A percentile compares a stretch with the other conserved stretches of the same genome.
These are phyloP conservation scores for Dromiciops gliroides DNA, from an alignment of 2,113 vertebrate species.

Conservation along the genomic window DNA sequence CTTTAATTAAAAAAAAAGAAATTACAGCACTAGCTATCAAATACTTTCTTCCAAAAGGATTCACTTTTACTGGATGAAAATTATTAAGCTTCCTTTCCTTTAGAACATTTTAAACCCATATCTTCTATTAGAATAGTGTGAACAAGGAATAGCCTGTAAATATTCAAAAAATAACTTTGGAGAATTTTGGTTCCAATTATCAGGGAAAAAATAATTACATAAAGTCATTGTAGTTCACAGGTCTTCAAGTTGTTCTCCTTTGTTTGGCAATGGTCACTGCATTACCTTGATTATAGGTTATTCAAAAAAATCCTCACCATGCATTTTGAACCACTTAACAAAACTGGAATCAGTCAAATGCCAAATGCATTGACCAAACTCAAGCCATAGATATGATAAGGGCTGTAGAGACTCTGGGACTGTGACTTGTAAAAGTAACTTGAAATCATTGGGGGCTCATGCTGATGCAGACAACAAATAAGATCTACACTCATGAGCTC, in stretches of 20 bases:
- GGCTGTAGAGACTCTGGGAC: neutral
- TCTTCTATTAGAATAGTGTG: neutral
- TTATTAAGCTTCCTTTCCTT: conserved; percentile 2
- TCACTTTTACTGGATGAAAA: conserved; percentile 13
- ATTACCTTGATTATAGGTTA: neutral
- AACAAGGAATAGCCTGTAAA: conserved; percentile 24
- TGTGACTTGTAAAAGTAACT: neutral
- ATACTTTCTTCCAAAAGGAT: conserved; percentile 28
- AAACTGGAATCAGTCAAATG: conserved; percentile 1
- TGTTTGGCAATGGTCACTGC: conserved; percentile 4
- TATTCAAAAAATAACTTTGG: neutral
- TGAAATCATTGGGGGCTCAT: neutral
- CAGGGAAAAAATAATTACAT: neutral
- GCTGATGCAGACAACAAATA: neutral
- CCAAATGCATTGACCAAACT: neutral
- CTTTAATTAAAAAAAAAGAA: conserved; percentile 47
- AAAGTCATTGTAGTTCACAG: conserved; percentile 5
- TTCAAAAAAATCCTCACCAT: conserved; percentile 4
- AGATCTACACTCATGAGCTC: neutral
- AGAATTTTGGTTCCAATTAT: neutral
- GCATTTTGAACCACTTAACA: neutral
- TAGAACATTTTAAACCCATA: conserved; percentile 21
- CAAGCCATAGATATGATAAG: neutral
- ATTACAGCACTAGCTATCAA: conserved; percentile 30
- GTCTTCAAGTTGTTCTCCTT: conserved; percentile 8